These are phyloP conservation scores for Melanostigma gelatinosum DNA, from an alignment of 2,113 vertebrate species.

Conservation along the genomic window DNA sequence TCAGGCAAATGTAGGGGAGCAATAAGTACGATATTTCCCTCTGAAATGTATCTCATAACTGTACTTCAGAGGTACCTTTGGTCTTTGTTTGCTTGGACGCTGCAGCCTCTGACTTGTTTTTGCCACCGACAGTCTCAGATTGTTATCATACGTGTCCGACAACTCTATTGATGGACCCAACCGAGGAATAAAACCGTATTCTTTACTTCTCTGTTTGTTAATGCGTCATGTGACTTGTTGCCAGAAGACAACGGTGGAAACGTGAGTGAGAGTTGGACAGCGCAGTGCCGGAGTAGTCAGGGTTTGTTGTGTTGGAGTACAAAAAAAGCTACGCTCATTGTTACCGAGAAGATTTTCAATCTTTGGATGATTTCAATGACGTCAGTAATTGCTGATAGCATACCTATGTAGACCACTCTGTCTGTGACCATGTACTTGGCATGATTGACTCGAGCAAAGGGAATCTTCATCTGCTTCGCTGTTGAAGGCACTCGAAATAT, in stretches of 20 bases:
- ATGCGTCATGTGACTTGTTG: too few relatives aligned
- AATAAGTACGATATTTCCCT: not conserved
- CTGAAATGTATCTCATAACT: not conserved
- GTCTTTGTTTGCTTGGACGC: too few relatives aligned
- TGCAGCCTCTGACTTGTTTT: not conserved
- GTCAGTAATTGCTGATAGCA: not conserved
- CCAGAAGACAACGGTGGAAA: not conserved
- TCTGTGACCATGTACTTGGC: slow-evolving; percentile 91
- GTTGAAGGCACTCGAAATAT: slow-evolving; percentile 83
- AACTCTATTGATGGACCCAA: not conserved
- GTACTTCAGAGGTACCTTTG: too few relatives aligned
- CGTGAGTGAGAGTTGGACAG: too few relatives aligned
- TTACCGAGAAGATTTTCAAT: not conserved
- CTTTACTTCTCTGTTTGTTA: not conserved
- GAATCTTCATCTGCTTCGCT: slow-evolving; percentile 77
- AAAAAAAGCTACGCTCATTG: not conserved
- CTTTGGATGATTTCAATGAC: not conserved
- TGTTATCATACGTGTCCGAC: too few relatives aligned
- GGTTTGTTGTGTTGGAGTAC: not conserved
- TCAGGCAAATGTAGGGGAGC: not conserved
- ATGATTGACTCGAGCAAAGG: slow-evolving; percentile 86
- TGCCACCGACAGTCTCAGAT: not conserved
- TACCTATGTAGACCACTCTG: slow-evolving; percentile 85
- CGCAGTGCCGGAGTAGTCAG: not conserved
- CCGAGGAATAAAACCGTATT: not conserved